A percentile compares a stretch with the other conserved stretches of the same genome.
phyloP scores from a whole-genome alignment of 2,113 vertebrate species.

The Furnarius figulus region DNA sequence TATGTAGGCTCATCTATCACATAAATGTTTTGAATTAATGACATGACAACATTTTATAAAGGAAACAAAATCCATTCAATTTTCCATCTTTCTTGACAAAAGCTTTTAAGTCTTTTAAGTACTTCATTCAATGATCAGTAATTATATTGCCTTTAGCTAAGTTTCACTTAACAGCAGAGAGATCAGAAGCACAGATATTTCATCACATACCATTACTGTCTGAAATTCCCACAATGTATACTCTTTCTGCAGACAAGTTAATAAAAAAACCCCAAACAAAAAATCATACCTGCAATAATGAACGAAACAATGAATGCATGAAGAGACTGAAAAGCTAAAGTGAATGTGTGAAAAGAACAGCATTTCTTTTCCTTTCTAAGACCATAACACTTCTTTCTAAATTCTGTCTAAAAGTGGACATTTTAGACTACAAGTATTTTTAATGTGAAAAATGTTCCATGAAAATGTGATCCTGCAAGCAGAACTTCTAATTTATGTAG shows the following conservation, averaged over 20 bases:
- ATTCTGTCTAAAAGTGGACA: neutral
- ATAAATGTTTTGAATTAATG: neutral
- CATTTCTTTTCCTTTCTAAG: neutral
- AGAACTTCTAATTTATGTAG: neutral
- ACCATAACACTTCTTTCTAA: neutral
- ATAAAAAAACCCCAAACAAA: neutral
- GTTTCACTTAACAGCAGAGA: neutral
- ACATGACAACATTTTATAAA: neutral
- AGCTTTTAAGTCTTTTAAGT: neutral
- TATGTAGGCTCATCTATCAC: neutral
- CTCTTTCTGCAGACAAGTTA: neutral
- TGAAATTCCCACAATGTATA: neutral
- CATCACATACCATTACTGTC: neutral
- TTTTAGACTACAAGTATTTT: neutral
- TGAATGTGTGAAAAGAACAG: neutral
- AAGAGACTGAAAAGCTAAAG: neutral
- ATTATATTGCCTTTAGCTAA: neutral
- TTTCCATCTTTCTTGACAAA: neutral
- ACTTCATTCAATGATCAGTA: neutral
- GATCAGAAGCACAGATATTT: neutral
- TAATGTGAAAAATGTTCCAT: neutral
- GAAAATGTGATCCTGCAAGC: neutral
- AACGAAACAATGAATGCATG: neutral
- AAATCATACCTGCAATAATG: neutral
- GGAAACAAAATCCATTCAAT: neutral